phyloP scores from a whole-genome alignment of 2,113 vertebrate genomes.

The Strix aluco region DNA sequence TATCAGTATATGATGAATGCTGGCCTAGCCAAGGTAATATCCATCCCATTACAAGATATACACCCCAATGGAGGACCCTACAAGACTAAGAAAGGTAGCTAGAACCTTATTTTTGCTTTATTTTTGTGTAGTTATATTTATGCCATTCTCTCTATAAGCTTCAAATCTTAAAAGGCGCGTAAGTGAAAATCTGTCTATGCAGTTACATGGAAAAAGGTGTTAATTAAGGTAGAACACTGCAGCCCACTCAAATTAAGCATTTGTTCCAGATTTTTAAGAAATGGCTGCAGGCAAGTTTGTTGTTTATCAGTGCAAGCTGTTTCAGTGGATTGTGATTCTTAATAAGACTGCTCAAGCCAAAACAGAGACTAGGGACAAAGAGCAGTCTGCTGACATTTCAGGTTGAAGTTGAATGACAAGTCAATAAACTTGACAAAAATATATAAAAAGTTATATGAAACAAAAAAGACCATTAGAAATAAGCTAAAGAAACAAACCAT shows the following conservation, averaged over 20 bases:
- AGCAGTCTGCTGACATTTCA: not conserved
- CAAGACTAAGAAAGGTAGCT: conserved; percentile 88
- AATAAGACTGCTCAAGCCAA: not conserved
- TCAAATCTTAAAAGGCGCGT: not conserved
- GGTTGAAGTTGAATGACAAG: not conserved
- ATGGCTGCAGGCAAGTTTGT: not conserved
- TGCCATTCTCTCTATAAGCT: not conserved
- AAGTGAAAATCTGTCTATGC: not conserved
- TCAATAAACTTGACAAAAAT: not conserved
- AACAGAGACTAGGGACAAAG: not conserved
- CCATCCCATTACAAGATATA: conserved; percentile 83
- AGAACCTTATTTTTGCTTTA: not conserved
- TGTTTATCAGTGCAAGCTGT: not conserved
- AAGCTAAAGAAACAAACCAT: not conserved
- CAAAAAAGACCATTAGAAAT: not conserved
- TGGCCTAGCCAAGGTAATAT: conserved; percentile 81
- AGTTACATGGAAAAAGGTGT: not conserved
- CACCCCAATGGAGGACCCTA: conserved; percentile 81
- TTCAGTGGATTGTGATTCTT: not conserved
- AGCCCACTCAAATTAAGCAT: not conserved
- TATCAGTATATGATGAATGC: conserved; percentile 87
- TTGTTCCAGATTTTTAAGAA: not conserved
- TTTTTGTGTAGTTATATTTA: not conserved
- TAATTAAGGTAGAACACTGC: not conserved
- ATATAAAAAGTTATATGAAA: not conserved